A percentile compares a stretch with the other conserved stretches of the same genome.
Evolutionary conservation across 2,797 vertebrate species (phyloP).

Genomic region (Eutrigla gurnardus): DNA sequence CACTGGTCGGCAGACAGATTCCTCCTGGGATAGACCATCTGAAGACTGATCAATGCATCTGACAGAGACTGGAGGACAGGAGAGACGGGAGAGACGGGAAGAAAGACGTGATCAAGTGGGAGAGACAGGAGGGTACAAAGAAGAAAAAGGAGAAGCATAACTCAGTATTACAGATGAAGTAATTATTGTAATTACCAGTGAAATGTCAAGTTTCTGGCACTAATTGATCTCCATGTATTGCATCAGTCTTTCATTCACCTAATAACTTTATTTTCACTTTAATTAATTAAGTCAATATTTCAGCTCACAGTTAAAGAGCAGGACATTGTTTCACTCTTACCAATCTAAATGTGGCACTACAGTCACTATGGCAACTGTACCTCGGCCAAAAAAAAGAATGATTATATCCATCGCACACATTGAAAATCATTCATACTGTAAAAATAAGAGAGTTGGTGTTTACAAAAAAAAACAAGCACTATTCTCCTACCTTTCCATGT

Average conservation of each 20-base stretch:
- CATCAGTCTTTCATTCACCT: neutral
- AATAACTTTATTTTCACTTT: neutral
- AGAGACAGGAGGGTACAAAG: too few relatives aligned
- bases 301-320: neutral
- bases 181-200: neutral
- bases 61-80: conserved; percentile 90
- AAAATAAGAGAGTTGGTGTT: neutral
- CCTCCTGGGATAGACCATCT: conserved; percentile 97
- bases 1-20: conserved; percentile 99
- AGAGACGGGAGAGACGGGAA: neutral
- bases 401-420: neutral
- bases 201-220: neutral
- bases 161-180: neutral
- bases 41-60: conserved; percentile 95
- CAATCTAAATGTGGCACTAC: neutral
- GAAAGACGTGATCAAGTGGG: neutral
- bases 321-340: neutral
- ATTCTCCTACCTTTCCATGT: conserved; percentile 90
- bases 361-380: conserved; percentile 2
- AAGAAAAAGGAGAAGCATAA: neutral
- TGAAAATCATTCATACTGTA: neutral
- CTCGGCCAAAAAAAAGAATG: neutral
- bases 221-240: neutral
- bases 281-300: conserved; percentile 3
- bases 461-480: neutral